These are phyloP conservation scores for Decapterus maruadsi DNA, from an alignment of 2,797 vertebrate species.

Conservation along the genomic window DNA sequence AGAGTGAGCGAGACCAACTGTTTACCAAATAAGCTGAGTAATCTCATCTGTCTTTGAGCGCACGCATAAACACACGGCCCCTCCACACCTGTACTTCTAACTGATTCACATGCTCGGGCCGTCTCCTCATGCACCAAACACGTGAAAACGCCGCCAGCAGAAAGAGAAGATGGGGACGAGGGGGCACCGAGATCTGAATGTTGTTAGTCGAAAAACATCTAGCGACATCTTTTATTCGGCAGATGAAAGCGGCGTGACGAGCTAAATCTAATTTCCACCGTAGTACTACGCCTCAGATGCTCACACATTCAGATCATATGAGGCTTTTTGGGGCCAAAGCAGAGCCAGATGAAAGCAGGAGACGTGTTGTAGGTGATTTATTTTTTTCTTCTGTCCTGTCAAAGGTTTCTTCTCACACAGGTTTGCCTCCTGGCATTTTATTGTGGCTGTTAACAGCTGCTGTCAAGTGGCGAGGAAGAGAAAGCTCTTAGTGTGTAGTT, in stretches of 20 bases:
- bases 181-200: slow-evolving; percentile 19
- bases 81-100: slow-evolving; percentile 66
- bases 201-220: not conserved
- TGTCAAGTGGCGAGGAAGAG: not conserved
- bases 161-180: slow-evolving; percentile 19
- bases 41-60: slow-evolving; percentile 52
- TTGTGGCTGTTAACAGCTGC: not conserved
- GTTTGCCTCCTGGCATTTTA: not conserved
- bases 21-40: slow-evolving; percentile 64
- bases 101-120: slow-evolving; percentile 63
- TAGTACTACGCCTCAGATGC: slow-evolving; percentile 18
- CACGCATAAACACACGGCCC: slow-evolving; percentile 62
- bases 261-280: slow-evolving; percentile 18
- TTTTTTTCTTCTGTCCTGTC: not conserved
- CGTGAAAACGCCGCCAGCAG: slow-evolving; percentile 22
- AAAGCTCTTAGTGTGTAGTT: not conserved
- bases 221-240: slow-evolving; percentile 7
- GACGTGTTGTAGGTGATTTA: not conserved
- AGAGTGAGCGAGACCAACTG: slow-evolving; percentile 61
- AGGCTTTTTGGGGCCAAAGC: not conserved
- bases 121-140: slow-evolving; percentile 57
- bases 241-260: slow-evolving; percentile 22
- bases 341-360: not conserved
- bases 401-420: not conserved
- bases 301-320: slow-evolving; percentile 9